These are phyloP conservation scores for Xyrichtys novacula DNA, from an alignment of 2,797 vertebrate species.

Conservation along the genomic window DNA sequence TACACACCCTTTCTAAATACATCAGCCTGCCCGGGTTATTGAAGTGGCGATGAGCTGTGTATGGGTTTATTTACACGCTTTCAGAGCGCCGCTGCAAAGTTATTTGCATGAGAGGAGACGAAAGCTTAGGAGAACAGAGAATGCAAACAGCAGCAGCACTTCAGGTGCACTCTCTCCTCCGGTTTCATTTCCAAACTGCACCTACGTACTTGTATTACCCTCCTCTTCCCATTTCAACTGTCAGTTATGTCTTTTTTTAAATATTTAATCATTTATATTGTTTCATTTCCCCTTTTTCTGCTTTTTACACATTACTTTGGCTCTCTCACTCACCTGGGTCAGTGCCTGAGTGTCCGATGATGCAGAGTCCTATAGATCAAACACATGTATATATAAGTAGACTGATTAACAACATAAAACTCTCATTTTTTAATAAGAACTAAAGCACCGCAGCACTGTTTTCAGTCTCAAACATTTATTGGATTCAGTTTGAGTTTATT, in stretches of 20 bases:
- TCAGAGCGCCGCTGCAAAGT: not conserved
- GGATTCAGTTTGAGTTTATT: not conserved
- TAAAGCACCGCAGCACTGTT: no score
- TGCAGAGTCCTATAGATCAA: conserved; percentile 29
- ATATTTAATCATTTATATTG: not conserved
- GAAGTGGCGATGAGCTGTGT: not conserved
- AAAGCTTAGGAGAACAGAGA: no score
- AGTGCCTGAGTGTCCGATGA: conserved; percentile 7
- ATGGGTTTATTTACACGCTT: not conserved
- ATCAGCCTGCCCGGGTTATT: not conserved
- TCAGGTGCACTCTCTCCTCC: not conserved
- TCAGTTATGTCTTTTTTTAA: not conserved
- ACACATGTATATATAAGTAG: not conserved
- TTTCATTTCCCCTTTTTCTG: no score
- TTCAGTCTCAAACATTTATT: no score
- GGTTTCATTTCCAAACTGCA: not conserved
- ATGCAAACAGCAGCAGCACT: not conserved
- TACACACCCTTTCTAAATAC: conserved; percentile 1
- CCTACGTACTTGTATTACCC: no score
- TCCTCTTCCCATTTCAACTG: no score
- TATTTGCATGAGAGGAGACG: not conserved
- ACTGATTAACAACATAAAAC: not conserved
- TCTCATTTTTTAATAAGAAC: not conserved
- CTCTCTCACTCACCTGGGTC: conserved; percentile 6
- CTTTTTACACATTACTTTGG: not conserved